phyloP scores from a whole-genome alignment of 2,113 vertebrate species.

The Potamarius usumacintae region DNA sequence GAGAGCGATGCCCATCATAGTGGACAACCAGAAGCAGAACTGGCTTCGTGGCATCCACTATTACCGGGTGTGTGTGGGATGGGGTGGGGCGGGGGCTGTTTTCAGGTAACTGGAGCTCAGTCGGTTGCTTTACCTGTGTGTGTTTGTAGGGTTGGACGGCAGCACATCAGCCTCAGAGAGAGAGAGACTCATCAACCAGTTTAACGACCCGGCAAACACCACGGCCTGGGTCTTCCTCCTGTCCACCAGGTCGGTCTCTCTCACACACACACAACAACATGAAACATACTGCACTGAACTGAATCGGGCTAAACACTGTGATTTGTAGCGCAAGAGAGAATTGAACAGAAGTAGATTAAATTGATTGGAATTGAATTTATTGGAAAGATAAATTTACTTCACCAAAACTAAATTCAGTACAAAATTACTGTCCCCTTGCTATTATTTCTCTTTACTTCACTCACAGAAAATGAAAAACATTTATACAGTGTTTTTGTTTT shows the following conservation, averaged over 20 bases:
- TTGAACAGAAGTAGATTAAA: too few relatives aligned
- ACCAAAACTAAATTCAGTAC: too few relatives aligned
- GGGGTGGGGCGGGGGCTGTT: constrained; percentile 47
- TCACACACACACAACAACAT: neutral
- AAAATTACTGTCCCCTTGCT: too few relatives aligned
- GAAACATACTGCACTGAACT: neutral
- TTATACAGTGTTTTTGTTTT: too few relatives aligned
- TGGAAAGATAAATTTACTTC: too few relatives aligned
- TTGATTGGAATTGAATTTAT: too few relatives aligned
- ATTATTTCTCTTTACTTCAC: too few relatives aligned
- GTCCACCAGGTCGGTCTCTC: constrained; percentile 85
- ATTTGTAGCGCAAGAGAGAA: too few relatives aligned
- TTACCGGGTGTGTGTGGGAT: constrained; percentile 88
- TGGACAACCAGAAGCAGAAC: constrained; percentile 73
- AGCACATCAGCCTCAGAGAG: constrained; percentile 94
- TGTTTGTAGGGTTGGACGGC: constrained; percentile 85
- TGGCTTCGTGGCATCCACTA: constrained; percentile 94
- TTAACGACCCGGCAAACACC: constrained; percentile 90
- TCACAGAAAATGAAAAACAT: too few relatives aligned
- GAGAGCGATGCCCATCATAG: constrained; percentile 78
- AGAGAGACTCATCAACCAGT: constrained; percentile 96
- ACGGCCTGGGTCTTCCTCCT: constrained; percentile 90
- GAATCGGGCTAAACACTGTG: neutral
- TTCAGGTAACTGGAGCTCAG: neutral
- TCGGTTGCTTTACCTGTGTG: neutral